phyloP scores from a whole-genome alignment of 2,113 vertebrate genomes.

The Protobothrops flavoviridis region DNA sequence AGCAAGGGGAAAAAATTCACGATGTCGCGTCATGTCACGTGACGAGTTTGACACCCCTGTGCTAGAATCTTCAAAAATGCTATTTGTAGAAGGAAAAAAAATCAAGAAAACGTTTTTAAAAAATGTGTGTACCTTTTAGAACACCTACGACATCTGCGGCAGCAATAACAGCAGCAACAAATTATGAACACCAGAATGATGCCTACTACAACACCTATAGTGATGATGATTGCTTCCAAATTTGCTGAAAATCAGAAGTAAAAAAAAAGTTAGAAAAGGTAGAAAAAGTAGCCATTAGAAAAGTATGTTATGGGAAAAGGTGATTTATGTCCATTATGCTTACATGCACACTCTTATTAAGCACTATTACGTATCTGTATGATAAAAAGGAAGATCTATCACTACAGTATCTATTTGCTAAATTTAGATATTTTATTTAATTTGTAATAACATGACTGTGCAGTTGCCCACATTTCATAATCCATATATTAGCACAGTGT shows the following conservation, averaged over 20 bases:
- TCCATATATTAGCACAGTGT: neutral
- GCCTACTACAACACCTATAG: conserved; percentile 75
- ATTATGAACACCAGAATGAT: conserved; percentile 67
- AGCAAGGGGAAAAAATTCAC: no score
- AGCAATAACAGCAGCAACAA: conserved; percentile 83
- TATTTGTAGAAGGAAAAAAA: neutral
- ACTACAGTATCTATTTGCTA: neutral
- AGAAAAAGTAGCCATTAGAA: neutral
- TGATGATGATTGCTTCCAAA: conserved; percentile 84
- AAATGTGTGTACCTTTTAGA: conserved; percentile 64
- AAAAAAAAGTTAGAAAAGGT: neutral
- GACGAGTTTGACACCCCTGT: neutral
- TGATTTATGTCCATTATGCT: neutral
- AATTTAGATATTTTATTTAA: neutral
- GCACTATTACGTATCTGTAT: neutral
- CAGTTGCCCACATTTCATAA: neutral
- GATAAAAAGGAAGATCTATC: neutral
- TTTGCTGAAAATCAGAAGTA: conserved; percentile 72
- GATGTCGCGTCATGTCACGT: no score
- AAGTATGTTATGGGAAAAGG: neutral
- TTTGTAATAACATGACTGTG: neutral
- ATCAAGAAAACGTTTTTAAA: neutral
- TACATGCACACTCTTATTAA: neutral
- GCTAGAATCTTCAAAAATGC: neutral
- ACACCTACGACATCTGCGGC: conserved; percentile 54